These are phyloP conservation scores for Perccottus glenii DNA, from an alignment of 2,113 vertebrate species.

Conservation along the genomic window DNA sequence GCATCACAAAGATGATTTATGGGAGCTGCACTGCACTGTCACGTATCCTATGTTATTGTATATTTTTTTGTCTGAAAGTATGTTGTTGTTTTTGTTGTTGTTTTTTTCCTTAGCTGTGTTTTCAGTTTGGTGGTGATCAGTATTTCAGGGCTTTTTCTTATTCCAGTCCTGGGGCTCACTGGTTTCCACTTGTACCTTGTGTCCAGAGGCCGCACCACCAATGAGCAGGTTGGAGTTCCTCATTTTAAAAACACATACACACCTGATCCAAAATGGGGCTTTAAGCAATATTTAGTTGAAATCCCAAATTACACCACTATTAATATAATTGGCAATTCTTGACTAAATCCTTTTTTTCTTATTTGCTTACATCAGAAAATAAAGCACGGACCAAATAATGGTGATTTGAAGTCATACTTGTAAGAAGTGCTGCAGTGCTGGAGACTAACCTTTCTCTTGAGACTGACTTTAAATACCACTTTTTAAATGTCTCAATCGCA, in stretches of 20 bases:
- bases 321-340: too few relatives aligned
- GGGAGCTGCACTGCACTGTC: constrained; percentile 87
- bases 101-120: constrained; percentile 78
- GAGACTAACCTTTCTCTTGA: too few relatives aligned
- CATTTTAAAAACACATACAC: neutral
- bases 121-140: constrained; percentile 92
- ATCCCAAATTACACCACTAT: too few relatives aligned
- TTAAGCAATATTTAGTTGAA: too few relatives aligned
- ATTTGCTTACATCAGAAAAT: too few relatives aligned
- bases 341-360: too few relatives aligned
- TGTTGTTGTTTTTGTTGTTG: neutral
- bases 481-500: too few relatives aligned
- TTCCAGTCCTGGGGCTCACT: constrained; percentile 93
- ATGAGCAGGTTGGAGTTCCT: constrained; percentile 87
- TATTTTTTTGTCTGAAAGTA: neutral
- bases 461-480: too few relatives aligned
- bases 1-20: constrained; percentile 87
- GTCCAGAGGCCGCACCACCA: constrained; percentile 93
- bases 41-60: constrained; percentile 88
- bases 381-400: too few relatives aligned
- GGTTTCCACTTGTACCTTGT: constrained; percentile 96
- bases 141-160: constrained; percentile 91
- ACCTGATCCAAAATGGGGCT: too few relatives aligned
- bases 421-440: too few relatives aligned
- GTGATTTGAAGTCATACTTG: too few relatives aligned